A percentile compares a stretch with the other conserved stretches of the same genome.
Evolutionary conservation across 2,113 vertebrate genomes (phyloP).

Genomic region (Galeopterus variegatus): DNA sequence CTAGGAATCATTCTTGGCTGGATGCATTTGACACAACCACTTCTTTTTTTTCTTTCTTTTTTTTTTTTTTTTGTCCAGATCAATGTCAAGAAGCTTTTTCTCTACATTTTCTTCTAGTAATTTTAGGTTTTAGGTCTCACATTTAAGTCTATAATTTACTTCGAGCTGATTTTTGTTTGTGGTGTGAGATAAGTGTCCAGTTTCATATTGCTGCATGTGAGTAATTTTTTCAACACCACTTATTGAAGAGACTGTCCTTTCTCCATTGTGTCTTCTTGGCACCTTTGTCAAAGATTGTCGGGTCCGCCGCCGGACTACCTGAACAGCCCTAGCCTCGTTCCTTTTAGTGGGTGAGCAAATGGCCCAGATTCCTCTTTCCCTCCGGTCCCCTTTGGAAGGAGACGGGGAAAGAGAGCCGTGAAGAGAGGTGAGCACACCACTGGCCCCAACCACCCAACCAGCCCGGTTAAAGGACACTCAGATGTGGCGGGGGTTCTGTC

Average conservation of each 20-base stretch:
- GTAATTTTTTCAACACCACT: neutral
- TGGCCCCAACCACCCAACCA: too few relatives aligned
- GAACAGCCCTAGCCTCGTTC: too few relatives aligned
- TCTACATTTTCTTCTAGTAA: neutral
- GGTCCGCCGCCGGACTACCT: too few relatives aligned
- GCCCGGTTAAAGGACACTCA: too few relatives aligned
- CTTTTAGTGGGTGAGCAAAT: too few relatives aligned
- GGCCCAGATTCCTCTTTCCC: too few relatives aligned
- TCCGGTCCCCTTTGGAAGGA: too few relatives aligned
- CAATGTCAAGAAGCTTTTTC: neutral
- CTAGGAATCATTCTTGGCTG: neutral
- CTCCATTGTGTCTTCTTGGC: neutral
- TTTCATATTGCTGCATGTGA: neutral
- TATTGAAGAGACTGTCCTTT: neutral
- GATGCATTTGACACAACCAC: neutral
- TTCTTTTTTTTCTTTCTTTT: neutral
- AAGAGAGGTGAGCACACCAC: too few relatives aligned
- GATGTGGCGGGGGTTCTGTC: too few relatives aligned
- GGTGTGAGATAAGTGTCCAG: neutral
- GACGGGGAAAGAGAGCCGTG: too few relatives aligned
- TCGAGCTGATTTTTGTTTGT: neutral
- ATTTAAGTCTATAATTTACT: neutral
- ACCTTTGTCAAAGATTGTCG: neutral
- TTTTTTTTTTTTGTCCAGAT: rapidly evolving
- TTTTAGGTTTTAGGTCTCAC: neutral